A percentile compares a stretch with the other conserved stretches of the same genome.
Evolutionary conservation across 2,113 vertebrate species (phyloP).

Genomic region (Galeopterus variegatus): DNA sequence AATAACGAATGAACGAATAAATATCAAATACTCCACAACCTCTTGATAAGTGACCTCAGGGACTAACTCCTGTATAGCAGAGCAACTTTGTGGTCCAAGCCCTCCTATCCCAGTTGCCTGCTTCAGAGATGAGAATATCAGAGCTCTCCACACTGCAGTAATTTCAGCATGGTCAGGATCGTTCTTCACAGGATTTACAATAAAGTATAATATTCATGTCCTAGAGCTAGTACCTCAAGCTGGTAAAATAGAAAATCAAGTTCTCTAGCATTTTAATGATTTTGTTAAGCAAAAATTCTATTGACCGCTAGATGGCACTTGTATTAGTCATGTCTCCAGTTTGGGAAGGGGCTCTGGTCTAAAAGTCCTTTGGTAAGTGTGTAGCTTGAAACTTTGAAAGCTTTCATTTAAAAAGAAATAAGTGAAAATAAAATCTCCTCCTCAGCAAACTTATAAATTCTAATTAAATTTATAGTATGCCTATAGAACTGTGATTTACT

Average conservation of each 20-base stretch:
- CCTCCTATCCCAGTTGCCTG: background rate
- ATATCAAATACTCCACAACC: slow-evolving; percentile 22
- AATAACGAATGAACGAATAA: slow-evolving; percentile 52
- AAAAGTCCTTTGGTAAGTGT: background rate
- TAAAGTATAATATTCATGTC: background rate
- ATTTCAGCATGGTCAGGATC: background rate
- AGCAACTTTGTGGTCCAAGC: background rate
- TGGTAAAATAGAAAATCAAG: slow-evolving; percentile 48
- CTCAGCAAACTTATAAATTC: background rate
- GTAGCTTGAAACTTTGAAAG: slow-evolving; percentile 23
- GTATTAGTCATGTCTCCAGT: slow-evolving; percentile 1
- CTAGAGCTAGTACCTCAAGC: background rate
- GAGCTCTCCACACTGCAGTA: background rate
- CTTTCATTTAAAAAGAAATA: slow-evolving; percentile 22
- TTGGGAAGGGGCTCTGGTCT: background rate
- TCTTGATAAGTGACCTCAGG: background rate
- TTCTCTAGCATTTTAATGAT: slow-evolving; percentile 9
- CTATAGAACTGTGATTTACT: slow-evolving; percentile 1
- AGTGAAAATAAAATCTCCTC: slow-evolving; percentile 4
- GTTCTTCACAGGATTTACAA: background rate
- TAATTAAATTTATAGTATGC: slow-evolving; percentile 11
- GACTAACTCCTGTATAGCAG: background rate
- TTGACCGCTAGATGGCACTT: slow-evolving; percentile 70
- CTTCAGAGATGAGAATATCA: slow-evolving; percentile 5
- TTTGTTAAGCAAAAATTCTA: slow-evolving; percentile 39